phyloP scores from a whole-genome alignment of 2,888 invertebrate genomes.

The Cinara cedri region DNA sequence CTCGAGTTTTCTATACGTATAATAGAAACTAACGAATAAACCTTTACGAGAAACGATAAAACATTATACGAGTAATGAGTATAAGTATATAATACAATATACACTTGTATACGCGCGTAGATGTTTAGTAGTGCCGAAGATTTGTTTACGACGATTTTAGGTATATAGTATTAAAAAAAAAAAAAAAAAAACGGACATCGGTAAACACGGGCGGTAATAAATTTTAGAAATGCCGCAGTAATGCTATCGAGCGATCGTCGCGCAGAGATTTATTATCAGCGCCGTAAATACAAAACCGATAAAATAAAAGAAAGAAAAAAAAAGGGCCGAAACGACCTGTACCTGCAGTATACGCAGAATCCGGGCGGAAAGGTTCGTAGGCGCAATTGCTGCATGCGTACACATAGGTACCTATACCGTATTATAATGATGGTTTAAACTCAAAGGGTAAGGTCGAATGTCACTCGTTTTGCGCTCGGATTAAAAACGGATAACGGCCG shows the following conservation, averaged over 20 bases:
- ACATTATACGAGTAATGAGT: no score
- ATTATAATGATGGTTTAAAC: no score
- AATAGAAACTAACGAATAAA: not conserved
- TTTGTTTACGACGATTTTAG: constrained; percentile 17
- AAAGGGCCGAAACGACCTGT: no score
- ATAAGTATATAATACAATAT: no score
- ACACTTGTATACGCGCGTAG: no score
- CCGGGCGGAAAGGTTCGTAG: no score
- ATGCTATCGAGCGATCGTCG: not conserved
- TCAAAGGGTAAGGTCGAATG: no score
- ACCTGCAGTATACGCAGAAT: no score
- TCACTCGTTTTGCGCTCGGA: no score
- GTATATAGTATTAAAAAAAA: not conserved
- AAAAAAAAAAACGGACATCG: not conserved
- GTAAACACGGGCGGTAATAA: constrained; percentile 11
- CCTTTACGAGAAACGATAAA: not conserved
- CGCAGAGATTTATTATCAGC: not conserved
- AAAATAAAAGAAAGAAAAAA: not conserved
- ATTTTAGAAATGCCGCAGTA: not conserved
- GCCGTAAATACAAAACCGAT: not conserved
- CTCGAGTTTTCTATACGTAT: not conserved
- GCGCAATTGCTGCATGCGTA: no score
- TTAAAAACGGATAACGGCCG: no score
- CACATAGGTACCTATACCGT: no score
- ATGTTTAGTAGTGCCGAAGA: not conserved